Conservation (phyloP, 2,113 vertebrate genomes). For the Rutilus rutilus region DNA sequence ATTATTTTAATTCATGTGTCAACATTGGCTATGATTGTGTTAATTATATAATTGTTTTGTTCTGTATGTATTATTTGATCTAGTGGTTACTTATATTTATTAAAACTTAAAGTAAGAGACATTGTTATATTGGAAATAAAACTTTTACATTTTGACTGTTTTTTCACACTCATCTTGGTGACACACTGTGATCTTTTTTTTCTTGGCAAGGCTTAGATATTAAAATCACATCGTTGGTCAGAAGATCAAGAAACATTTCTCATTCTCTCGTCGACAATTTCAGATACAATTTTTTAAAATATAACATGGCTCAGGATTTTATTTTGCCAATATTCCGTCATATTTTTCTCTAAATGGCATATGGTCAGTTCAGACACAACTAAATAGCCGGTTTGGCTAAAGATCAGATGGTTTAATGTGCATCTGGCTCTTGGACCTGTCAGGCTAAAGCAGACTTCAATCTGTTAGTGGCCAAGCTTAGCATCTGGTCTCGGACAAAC, state of each 20-base stretch:
- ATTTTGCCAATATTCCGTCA: neutral
- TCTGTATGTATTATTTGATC: neutral
- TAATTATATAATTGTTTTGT: neutral
- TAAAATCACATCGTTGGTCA: neutral
- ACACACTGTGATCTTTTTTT: neutral
- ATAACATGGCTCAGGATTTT: neutral
- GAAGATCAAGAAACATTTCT: neutral
- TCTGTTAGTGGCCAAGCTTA: slow-evolving; percentile 21
- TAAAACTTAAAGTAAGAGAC: neutral
- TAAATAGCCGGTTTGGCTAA: neutral
- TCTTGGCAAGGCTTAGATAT: neutral
- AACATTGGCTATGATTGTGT: neutral
- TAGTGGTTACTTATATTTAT: neutral
- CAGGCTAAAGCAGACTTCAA: slow-evolving; percentile 11
- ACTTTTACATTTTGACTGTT: neutral
- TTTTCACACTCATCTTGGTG: neutral
- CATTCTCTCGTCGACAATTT: neutral
- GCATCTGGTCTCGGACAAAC: slow-evolving; percentile 11
- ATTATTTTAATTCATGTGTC: neutral
- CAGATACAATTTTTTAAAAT: neutral
- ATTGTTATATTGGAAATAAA: neutral
- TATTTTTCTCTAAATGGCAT: neutral
- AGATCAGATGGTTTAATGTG: slow-evolving; percentile 26
- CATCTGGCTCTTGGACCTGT: slow-evolving; percentile 18
- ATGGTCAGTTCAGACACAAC: slow-evolving; percentile 5